phyloP scores from a whole-genome alignment of 2,113 vertebrate genomes.

The Amblyornis subalaris region DNA sequence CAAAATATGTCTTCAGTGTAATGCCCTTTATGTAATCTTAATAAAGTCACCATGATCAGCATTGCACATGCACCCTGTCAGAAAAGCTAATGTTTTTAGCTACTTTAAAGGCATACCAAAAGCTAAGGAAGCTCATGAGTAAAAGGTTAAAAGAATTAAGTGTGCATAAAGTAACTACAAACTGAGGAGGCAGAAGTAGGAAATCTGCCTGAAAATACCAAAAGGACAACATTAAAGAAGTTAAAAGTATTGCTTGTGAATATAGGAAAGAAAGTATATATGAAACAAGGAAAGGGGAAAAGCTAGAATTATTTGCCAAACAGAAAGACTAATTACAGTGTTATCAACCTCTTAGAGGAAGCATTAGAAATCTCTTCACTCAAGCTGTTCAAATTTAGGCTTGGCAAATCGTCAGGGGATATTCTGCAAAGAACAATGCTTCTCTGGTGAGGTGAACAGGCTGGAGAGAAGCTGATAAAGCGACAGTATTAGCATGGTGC shows the following conservation, averaged over 20 bases:
- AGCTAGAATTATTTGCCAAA: conserved; percentile 25
- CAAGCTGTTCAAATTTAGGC: conserved; percentile 19
- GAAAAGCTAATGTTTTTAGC: not conserved
- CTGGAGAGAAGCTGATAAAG: conserved; percentile 54
- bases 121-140: not conserved
- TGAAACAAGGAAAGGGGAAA: conserved; percentile 10
- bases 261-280: not conserved
- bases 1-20: not conserved
- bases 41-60: conserved; percentile 1
- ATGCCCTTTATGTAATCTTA: conserved; percentile 29
- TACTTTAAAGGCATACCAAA: not conserved
- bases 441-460: conserved; percentile 29
- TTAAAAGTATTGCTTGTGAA: not conserved
- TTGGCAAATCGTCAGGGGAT: conserved; percentile 1
- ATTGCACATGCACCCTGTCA: not conserved
- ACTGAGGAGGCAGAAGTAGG: not conserved
- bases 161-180: not conserved
- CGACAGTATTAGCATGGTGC: not conserved
- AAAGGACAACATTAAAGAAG: not conserved
- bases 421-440: conserved; percentile 33
- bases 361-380: conserved; percentile 22
- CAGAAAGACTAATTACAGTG: conserved; percentile 37
- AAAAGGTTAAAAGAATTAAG: conserved; percentile 35
- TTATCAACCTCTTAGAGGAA: conserved; percentile 24
- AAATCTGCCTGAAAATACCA: not conserved